A percentile compares a stretch with the other conserved stretches of the same genome.
Conservation (phyloP, 2,797 vertebrate genomes). For the Chromobotia macracanthus region DNA sequence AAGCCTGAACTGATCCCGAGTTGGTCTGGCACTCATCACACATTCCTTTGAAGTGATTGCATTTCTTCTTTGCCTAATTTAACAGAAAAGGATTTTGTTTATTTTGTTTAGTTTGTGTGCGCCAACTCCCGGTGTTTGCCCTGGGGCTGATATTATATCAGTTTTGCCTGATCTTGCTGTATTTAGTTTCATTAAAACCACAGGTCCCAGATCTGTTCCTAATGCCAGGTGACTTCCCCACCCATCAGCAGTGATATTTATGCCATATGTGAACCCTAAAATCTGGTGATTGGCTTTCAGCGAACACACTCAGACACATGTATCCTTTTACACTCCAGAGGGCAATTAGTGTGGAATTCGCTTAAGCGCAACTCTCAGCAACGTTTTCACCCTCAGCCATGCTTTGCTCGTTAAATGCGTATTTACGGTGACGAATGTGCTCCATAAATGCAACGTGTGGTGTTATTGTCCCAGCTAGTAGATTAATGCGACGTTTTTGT, state of each 20-base stretch:
- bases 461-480: background rate
- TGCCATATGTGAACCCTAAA: conserved; percentile 16
- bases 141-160: background rate
- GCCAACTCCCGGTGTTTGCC: background rate
- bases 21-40: conserved; percentile 37
- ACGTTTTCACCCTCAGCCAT: conserved; percentile 24
- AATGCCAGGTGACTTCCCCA: conserved; percentile 22
- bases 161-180: background rate
- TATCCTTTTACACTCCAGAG: conserved; percentile 61
- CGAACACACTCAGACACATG: background rate
- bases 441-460: background rate
- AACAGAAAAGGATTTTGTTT: conserved; percentile 15
- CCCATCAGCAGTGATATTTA: background rate
- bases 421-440: conserved; percentile 58
- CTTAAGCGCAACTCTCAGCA: conserved; percentile 50
- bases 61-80: conserved; percentile 39
- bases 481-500: conserved; percentile 13
- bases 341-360: conserved; percentile 64
- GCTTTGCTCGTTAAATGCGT: conserved; percentile 61
- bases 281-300: conserved; percentile 34
- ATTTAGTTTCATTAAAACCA: background rate
- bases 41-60: conserved; percentile 43
- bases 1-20: conserved; percentile 10
- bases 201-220: conserved; percentile 1
- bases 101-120: conserved; percentile 25